Conservation (phyloP, 1,140 invertebrate genomes). For the Cyrtorhinus lividipennis region DNA sequence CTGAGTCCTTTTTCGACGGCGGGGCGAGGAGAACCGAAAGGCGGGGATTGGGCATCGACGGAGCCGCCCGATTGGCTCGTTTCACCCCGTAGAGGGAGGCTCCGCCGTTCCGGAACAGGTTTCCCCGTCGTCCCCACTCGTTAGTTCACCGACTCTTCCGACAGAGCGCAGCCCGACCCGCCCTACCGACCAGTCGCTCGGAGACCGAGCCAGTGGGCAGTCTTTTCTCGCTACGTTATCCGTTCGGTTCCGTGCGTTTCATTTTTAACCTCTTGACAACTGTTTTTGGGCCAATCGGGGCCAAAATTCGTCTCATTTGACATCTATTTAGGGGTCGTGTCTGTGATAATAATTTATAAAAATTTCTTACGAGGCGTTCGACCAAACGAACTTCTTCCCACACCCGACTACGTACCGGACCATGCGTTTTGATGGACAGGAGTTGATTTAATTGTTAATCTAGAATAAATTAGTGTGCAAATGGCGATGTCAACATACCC, state of each 20-base stretch:
- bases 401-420: background rate
- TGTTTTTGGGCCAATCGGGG: background rate
- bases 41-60: background rate
- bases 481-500: constrained; percentile 58
- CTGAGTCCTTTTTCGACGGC: too few species aligned
- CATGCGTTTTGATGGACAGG: background rate
- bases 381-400: too few species aligned
- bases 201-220: background rate
- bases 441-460: background rate
- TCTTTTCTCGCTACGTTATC: background rate
- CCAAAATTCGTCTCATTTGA: background rate
- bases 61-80: background rate
- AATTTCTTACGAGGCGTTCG: too few species aligned
- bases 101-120: background rate
- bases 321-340: background rate
- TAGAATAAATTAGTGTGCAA: constrained; percentile 3
- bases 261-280: background rate
- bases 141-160: background rate
- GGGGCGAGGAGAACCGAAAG: background rate
- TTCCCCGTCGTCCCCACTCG: background rate
- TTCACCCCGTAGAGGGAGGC: background rate
- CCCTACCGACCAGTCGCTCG: background rate
- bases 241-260: background rate
- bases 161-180: background rate
- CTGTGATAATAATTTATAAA: background rate